Evolutionary conservation across 2,113 vertebrate species (phyloP).

Genomic region (Nymphicus hollandicus): DNA sequence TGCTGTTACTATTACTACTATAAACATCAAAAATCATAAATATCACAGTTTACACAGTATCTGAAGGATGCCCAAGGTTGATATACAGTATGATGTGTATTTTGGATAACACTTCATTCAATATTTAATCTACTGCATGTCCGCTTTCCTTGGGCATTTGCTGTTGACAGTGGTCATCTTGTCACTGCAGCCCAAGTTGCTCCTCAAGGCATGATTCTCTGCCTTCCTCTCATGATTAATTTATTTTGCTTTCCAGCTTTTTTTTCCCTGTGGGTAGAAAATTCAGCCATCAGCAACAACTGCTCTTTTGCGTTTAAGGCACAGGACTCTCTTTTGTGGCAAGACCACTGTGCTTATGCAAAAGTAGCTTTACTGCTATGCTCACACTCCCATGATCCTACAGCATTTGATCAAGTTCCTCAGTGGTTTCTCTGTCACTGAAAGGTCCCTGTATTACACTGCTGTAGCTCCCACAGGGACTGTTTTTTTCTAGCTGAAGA

Average conservation of each 20-base stretch:
- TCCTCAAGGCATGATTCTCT: neutral
- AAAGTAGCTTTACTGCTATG: neutral
- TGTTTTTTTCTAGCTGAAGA: neutral
- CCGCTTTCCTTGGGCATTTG: neutral
- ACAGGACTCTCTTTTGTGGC: neutral
- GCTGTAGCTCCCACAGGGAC: neutral
- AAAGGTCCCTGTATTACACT: neutral
- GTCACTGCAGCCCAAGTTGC: neutral
- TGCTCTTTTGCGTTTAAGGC: neutral
- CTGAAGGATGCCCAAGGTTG: neutral
- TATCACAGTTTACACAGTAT: neutral
- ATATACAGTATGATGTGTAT: neutral
- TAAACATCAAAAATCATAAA: neutral
- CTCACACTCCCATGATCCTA: neutral
- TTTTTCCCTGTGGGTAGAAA: neutral
- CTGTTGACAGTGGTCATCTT: neutral
- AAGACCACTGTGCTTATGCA: neutral
- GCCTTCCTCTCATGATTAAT: neutral
- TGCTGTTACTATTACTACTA: neutral
- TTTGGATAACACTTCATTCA: neutral
- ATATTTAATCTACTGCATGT: neutral
- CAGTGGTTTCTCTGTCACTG: neutral
- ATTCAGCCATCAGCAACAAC: neutral
- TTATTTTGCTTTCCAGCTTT: neutral
- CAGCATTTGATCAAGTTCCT: neutral